Conservation (phyloP, 1,140 invertebrate genomes). For the Trissolcus basalis region DNA sequence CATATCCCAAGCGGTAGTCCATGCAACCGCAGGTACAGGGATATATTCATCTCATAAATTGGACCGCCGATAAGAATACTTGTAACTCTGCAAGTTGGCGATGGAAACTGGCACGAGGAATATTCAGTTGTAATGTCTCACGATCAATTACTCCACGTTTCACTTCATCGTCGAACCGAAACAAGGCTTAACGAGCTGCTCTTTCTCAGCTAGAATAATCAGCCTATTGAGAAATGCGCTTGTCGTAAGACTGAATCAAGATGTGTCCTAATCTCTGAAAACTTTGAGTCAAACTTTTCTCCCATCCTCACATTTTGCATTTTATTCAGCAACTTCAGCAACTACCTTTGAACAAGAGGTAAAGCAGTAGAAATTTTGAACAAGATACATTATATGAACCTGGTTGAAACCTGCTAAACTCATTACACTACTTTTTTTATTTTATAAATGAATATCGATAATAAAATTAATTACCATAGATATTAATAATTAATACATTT, state of each 20-base stretch:
- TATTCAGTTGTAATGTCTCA: constrained; percentile 39
- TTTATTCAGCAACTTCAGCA: too few species aligned
- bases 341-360: too few species aligned
- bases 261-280: too few species aligned
- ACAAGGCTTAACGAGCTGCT: constrained; percentile 41
- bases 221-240: constrained; percentile 47
- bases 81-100: constrained; percentile 29
- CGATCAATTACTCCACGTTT: constrained; percentile 48
- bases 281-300: not conserved
- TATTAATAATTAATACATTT: too few species aligned
- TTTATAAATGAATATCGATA: too few species aligned
- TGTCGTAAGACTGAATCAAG: constrained; percentile 30
- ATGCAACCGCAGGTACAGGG: constrained; percentile 21
- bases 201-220: constrained; percentile 45
- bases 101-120: constrained; percentile 46
- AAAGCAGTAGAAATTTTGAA: too few species aligned
- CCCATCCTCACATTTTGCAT: not conserved
- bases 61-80: constrained; percentile 48
- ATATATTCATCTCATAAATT: constrained; percentile 46
- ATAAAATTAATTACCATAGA: too few species aligned
- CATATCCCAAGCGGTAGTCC: constrained; percentile 12
- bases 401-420: too few species aligned
- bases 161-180: constrained; percentile 43
- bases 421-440: too few species aligned
- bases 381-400: too few species aligned